phyloP scores from a whole-genome alignment of 2,797 vertebrate species.

The Chelonia mydas region DNA sequence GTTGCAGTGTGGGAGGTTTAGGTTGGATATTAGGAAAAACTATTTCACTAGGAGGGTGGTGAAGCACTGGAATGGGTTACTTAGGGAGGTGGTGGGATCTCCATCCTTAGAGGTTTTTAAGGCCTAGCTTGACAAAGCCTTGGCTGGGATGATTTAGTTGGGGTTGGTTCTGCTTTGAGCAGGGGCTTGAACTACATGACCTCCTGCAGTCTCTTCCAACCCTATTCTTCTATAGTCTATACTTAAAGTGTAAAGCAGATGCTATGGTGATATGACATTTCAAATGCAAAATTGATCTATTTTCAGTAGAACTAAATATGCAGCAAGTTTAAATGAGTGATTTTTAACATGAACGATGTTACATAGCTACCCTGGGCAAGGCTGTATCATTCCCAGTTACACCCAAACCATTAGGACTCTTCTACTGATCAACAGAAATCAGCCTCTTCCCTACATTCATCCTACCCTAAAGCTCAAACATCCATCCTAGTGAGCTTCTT shows the following conservation, averaged over 20 bases:
- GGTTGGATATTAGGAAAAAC: no score
- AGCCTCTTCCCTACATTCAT: background rate
- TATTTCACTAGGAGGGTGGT: no score
- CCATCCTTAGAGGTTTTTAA: no score
- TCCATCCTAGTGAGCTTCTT: fast-evolving
- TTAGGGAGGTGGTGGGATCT: no score
- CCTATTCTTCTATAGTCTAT: no score
- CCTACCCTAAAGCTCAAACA: background rate
- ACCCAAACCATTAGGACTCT: background rate
- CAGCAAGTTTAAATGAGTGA: background rate
- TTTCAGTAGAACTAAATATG: background rate
- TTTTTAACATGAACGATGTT: background rate
- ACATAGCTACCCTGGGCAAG: background rate
- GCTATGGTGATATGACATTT: background rate
- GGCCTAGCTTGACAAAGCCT: no score
- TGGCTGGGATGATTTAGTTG: no score
- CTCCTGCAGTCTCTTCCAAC: no score
- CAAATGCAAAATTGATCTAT: background rate
- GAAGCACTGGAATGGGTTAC: no score
- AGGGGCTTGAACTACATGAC: no score
- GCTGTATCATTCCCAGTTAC: background rate
- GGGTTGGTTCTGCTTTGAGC: no score
- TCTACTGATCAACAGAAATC: background rate
- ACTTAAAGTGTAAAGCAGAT: constrained; percentile 5
- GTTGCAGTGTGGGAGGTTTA: no score